Conservation (phyloP, 2,113 vertebrate genomes). For the Pedetes capensis region DNA sequence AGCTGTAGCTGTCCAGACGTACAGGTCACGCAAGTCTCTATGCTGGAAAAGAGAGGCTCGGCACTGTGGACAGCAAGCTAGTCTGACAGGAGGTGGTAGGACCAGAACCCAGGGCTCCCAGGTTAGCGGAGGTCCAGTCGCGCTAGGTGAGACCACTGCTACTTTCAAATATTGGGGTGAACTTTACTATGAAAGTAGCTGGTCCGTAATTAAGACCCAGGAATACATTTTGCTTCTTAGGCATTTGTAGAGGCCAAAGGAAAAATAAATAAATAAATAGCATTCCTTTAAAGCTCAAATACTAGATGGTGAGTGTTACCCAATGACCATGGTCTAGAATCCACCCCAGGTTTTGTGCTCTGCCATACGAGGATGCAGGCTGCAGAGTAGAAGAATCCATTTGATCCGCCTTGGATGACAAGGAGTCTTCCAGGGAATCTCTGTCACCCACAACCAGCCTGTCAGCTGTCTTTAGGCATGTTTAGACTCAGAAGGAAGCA, state of each 20-base stretch:
- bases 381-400: slow-evolving; percentile 78
- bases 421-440: slow-evolving; percentile 43
- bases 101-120: neutral
- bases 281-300: neutral
- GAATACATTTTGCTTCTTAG: neutral
- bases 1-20: accelerated
- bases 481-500: neutral
- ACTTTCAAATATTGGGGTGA: neutral
- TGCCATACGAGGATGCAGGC: slow-evolving; percentile 35
- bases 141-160: neutral
- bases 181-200: neutral
- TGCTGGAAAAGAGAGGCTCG: neutral
- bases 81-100: too few relatives aligned
- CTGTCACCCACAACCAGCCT: neutral
- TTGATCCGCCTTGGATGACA: slow-evolving; percentile 69
- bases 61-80: neutral
- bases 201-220: neutral
- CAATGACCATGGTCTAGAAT: neutral
- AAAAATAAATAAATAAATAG: neutral
- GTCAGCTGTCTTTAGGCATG: neutral
- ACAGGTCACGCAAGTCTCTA: neutral
- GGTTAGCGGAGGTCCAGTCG: neutral
- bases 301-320: neutral
- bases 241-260: neutral
- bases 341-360: slow-evolving; percentile 70